phyloP scores from a whole-genome alignment of 2,113 vertebrate genomes.

The Bos taurus region DNA sequence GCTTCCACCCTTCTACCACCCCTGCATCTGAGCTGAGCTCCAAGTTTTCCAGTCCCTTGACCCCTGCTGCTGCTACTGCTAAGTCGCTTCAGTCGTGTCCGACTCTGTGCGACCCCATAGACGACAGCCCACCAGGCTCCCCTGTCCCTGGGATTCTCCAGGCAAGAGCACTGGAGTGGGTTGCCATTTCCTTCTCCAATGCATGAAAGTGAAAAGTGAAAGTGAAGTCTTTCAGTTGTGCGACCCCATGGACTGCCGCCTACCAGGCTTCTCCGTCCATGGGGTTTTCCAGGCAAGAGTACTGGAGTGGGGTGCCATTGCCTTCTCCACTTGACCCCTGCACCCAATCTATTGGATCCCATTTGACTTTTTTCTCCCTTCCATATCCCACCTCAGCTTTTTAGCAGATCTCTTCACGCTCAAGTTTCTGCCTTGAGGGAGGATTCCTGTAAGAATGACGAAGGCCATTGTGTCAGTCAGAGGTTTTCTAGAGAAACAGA shows the following conservation, averaged over 20 bases:
- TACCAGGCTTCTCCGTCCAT: too few relatives aligned
- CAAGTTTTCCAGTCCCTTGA: background rate
- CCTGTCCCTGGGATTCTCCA: too few relatives aligned
- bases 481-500: background rate
- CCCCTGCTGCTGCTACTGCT: background rate
- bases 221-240: too few relatives aligned
- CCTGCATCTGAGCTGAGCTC: background rate
- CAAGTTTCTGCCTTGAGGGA: background rate
- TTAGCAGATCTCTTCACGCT: background rate
- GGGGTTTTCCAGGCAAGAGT: too few relatives aligned
- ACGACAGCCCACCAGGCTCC: too few relatives aligned
- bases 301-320: too few relatives aligned
- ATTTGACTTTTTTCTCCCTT: background rate
- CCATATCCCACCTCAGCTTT: background rate
- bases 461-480: background rate
- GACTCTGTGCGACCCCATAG: too few relatives aligned
- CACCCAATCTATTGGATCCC: background rate
- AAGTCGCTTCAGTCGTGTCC: too few relatives aligned
- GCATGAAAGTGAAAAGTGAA: too few relatives aligned
- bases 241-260: too few relatives aligned
- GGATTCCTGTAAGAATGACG: background rate
- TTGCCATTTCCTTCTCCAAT: too few relatives aligned
- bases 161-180: too few relatives aligned
- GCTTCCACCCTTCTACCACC: background rate
- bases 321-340: background rate